These are phyloP conservation scores for Ormia ochracea DNA, from an alignment of 2,888 invertebrate genomes.

Conservation along the genomic window DNA sequence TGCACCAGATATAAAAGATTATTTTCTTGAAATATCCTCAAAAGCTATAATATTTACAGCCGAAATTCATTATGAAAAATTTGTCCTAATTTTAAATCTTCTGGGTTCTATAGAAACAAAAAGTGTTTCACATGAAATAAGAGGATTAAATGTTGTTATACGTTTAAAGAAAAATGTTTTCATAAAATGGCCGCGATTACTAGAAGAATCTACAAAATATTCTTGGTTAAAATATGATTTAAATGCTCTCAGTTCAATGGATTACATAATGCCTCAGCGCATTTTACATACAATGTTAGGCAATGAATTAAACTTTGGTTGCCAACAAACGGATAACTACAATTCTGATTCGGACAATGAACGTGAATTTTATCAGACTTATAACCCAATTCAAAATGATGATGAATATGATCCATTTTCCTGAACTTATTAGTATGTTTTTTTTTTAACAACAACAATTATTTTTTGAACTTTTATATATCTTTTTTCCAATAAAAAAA, in stretches of 20 bases:
- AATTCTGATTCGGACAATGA: constrained; percentile 58
- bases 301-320: constrained; percentile 13
- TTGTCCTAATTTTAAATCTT: constrained; percentile 65
- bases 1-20: constrained; percentile 68
- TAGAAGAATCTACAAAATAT: constrained; percentile 63
- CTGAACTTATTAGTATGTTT: not conserved
- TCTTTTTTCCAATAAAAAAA: too few species aligned
- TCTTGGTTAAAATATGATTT: constrained; percentile 67
- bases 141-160: constrained; percentile 68
- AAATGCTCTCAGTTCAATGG: constrained; percentile 64
- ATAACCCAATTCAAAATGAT: constrained; percentile 61
- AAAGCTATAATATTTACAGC: constrained; percentile 62
- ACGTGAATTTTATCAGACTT: constrained; percentile 61
- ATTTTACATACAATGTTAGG: constrained; percentile 53
- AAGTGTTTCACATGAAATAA: constrained; percentile 67
- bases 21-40: constrained; percentile 65
- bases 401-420: constrained; percentile 64
- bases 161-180: constrained; percentile 67
- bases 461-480: not conserved
- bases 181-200: constrained; percentile 67
- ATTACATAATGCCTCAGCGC: constrained; percentile 63
- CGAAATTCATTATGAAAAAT: constrained; percentile 59
- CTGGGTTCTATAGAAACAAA: constrained; percentile 65
- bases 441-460: not conserved
- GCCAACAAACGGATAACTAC: constrained; percentile 8